Conservation (phyloP, 2,888 invertebrate genomes). For the Strigamia maritima region DNA sequence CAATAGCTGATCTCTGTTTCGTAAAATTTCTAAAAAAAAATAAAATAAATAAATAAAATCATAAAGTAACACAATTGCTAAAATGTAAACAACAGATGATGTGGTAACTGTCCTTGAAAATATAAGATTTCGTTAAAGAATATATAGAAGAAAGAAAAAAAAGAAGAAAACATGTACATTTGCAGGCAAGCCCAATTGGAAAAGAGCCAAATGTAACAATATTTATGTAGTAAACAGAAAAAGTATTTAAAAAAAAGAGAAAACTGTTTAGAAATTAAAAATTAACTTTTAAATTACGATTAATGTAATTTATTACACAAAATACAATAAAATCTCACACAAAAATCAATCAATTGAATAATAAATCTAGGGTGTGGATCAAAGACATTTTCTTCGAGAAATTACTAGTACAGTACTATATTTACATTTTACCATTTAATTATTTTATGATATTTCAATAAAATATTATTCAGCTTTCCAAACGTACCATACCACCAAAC, state of each 20-base stretch:
- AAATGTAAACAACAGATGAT: background rate
- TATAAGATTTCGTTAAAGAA: background rate
- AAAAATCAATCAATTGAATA: conserved; percentile 14
- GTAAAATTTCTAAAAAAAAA: conserved; percentile 68
- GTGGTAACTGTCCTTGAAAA: background rate
- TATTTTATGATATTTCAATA: background rate
- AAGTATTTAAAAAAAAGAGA: too few species aligned
- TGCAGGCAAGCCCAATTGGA: conserved; percentile 1
- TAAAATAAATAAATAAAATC: background rate
- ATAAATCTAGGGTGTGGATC: background rate
- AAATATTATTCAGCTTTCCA: background rate
- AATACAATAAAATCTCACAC: too few species aligned
- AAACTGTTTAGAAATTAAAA: too few species aligned
- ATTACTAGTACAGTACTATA: background rate
- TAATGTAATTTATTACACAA: too few species aligned
- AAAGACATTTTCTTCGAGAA: background rate
- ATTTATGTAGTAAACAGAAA: too few species aligned
- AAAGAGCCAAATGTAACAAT: background rate
- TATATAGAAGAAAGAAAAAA: background rate
- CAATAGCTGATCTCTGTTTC: conserved; percentile 84
- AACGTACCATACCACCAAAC: background rate
- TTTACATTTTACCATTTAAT: background rate
- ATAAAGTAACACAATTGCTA: background rate
- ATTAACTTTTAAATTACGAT: too few species aligned
- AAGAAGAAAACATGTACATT: background rate